phyloP scores from a whole-genome alignment of 1,140 invertebrate genomes.

The Pseudachorutes palmiensis region DNA sequence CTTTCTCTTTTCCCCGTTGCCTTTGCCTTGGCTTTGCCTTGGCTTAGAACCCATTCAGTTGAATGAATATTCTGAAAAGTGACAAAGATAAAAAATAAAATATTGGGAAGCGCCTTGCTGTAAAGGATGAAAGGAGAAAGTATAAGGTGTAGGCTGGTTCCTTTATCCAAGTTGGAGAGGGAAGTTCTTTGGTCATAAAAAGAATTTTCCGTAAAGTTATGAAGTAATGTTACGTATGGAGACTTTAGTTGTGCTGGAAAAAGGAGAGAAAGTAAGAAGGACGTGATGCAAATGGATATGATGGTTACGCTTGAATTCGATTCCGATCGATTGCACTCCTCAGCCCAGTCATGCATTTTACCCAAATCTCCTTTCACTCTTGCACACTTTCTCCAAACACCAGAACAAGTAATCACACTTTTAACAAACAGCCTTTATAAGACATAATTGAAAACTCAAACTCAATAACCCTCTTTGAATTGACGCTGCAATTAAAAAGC shows the following conservation, averaged over 20 bases:
- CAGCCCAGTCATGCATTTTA: neutral
- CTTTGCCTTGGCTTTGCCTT: neutral
- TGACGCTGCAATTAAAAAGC: neutral
- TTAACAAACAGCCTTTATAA: neutral
- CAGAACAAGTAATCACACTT: neutral
- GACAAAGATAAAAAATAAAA: neutral
- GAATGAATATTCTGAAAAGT: neutral
- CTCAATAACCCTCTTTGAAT: neutral
- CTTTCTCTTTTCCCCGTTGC: neutral
- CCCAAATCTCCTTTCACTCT: neutral
- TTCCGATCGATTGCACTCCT: neutral
- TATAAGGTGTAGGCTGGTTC: neutral
- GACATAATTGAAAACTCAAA: neutral
- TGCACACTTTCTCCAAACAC: neutral
- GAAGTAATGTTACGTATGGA: too few species aligned
- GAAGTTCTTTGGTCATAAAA: neutral
- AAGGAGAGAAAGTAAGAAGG: neutral
- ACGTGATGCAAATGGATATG: constrained; percentile 1
- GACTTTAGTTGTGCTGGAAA: neutral
- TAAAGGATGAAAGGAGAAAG: neutral
- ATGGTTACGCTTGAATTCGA: neutral
- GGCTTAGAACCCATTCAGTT: constrained; percentile 2
- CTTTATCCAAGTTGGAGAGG: neutral
- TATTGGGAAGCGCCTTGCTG: neutral
- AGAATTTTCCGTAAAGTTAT: neutral